These are phyloP conservation scores for Leptopilina myrica DNA, from an alignment of 2,888 invertebrate genomes.

Conservation along the genomic window DNA sequence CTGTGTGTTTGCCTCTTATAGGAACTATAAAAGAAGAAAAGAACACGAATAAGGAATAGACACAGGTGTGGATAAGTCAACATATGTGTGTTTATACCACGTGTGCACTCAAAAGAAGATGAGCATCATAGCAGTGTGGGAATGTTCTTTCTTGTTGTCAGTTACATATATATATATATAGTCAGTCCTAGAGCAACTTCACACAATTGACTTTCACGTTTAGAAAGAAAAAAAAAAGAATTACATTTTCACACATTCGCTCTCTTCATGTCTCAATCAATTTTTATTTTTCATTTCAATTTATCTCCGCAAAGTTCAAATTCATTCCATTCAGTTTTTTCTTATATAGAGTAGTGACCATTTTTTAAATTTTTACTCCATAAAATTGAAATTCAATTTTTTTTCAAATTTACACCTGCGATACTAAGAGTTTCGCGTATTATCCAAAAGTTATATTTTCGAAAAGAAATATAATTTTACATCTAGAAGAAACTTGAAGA, in stretches of 20 bases:
- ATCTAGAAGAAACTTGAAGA: too few relatives aligned
- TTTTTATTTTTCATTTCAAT: slow-evolving; percentile 7
- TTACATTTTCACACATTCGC: slow-evolving; percentile 14
- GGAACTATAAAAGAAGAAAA: slow-evolving; percentile 28
- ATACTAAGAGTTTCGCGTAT: too few relatives aligned
- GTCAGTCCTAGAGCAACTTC: slow-evolving; percentile 20
- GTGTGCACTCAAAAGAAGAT: slow-evolving; percentile 20
- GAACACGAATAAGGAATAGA: slow-evolving; percentile 25
- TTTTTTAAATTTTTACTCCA: too few relatives aligned
- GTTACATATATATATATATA: neutral
- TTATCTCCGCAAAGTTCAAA: neutral
- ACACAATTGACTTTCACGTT: slow-evolving; percentile 38
- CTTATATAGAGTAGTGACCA: too few relatives aligned
- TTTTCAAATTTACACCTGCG: too few relatives aligned
- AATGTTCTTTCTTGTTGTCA: slow-evolving; percentile 28
- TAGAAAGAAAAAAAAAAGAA: slow-evolving; percentile 10
- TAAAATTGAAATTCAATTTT: too few relatives aligned
- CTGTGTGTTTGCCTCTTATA: neutral
- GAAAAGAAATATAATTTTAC: too few relatives aligned
- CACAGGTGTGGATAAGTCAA: slow-evolving; percentile 40
- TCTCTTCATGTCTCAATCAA: slow-evolving; percentile 26
- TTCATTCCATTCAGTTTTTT: too few relatives aligned
- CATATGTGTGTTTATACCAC: slow-evolving; percentile 18
- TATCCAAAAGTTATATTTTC: too few relatives aligned
- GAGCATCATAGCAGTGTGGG: slow-evolving; percentile 8